Evolutionary conservation across 2,113 vertebrate species (phyloP), one percentile per base, ranked within the genome.

Genomic region (Hucho hucho): DNA sequence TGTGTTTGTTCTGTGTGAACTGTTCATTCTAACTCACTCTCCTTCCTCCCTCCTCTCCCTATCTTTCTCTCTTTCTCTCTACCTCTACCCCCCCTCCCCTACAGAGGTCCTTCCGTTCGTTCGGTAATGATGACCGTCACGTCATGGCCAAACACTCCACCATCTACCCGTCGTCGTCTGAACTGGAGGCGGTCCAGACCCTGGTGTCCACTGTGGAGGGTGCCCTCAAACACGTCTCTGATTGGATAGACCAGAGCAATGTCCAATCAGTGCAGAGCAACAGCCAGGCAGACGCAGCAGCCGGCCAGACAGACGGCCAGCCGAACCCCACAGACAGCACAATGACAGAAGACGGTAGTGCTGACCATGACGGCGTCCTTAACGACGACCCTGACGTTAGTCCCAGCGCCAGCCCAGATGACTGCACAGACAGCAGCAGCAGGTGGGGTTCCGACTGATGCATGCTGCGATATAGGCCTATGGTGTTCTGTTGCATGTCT

Each of bases 61-160:
- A 4, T 64, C n/a, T 29, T 13, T 69, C 29, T 46, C 18, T 18
- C n/a, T 29, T 4, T 46, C 5, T 97, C 78, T 99, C 4, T 70
- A 4, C 65, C 61, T 97, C 90, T 94, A 97, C 83, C 98, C 98
- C 24, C 28, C 28, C 18, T n/a, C 84, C 96, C 37, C 81, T 46
- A 84, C 93, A 99, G 98, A 98, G 98, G 95, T 98, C 98, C 79
- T 99, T 97, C 90, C 95, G 98, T 83, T 98, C 98, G 80, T 99
- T 99, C 84, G 96, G 96, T 79, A 99, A 99, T 9, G 97, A 99
- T 90, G 98, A 99, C 92, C 97, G 97, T 88, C 97, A 99, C 29
- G 97, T 99, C 82, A 99, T 99, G 98, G 96, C 98, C 73, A 99
- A 99, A 78, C 98, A 99, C 92, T 98, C 98, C 87, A 95, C 95